phyloP scores from a whole-genome alignment of 2,888 invertebrate genomes.

The Leuctra nigra region DNA sequence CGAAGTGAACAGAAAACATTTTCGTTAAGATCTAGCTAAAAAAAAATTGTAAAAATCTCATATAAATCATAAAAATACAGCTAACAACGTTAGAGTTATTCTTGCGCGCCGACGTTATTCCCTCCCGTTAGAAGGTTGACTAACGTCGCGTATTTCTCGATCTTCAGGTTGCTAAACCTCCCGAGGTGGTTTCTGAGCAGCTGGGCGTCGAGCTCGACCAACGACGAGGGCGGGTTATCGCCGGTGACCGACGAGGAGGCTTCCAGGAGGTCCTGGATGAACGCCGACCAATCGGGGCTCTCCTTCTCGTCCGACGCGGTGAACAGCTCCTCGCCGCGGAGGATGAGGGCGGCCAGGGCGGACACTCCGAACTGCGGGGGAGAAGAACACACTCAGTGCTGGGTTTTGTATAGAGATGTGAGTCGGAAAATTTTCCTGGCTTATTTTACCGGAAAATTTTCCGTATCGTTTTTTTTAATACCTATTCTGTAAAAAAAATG shows the following conservation, averaged over 20 bases:
- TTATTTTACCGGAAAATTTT: too few species aligned
- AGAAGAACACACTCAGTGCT: background rate
- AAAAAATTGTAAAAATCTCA: too few species aligned
- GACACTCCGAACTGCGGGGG: conserved; percentile 7
- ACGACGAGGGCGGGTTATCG: background rate
- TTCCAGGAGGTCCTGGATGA: background rate
- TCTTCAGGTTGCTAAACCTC: background rate
- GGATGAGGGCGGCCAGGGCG: background rate
- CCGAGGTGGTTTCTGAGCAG: background rate
- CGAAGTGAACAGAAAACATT: too few species aligned
- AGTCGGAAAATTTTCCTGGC: too few species aligned
- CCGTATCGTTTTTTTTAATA: too few species aligned
- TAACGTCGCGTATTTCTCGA: background rate
- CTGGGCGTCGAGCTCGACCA: background rate
- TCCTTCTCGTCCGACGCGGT: background rate
- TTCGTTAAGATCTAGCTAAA: too few species aligned
- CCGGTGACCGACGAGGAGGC: background rate
- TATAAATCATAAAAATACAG: too few species aligned
- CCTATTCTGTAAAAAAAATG: too few species aligned
- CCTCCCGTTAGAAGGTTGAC: too few species aligned
- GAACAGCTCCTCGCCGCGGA: background rate
- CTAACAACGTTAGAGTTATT: too few species aligned
- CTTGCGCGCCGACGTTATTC: too few species aligned
- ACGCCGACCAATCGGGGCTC: background rate
- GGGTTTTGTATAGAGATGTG: background rate